These are phyloP conservation scores for Petrocephalus schoutedeni DNA, from an alignment of 2,797 vertebrate genomes.

Conservation along the genomic window DNA sequence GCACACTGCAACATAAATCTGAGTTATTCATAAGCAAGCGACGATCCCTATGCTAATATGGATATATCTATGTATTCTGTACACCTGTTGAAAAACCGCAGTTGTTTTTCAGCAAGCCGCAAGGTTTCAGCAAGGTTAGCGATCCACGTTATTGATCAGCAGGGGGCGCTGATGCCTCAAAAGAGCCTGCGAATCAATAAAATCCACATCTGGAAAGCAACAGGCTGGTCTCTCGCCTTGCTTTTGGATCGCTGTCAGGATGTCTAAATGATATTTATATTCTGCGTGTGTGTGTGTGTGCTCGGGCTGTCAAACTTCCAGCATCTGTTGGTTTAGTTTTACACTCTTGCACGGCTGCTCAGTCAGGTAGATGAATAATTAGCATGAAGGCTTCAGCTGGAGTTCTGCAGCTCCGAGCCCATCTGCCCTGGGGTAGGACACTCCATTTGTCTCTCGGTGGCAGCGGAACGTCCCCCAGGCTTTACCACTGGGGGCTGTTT, in stretches of 20 bases:
- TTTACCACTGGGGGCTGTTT: background rate
- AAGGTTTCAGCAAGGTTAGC: background rate
- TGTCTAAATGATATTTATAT: background rate
- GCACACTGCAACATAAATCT: background rate
- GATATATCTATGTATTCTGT: background rate
- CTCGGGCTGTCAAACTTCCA: background rate
- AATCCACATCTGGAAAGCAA: background rate
- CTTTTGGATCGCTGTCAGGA: background rate
- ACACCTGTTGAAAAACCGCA: background rate
- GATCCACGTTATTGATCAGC: background rate
- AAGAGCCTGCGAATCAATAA: background rate
- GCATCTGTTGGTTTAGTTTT: background rate
- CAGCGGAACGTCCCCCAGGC: background rate
- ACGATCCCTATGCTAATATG: background rate
- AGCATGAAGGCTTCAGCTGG: background rate
- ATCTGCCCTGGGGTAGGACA: background rate
- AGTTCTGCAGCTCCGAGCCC: background rate
- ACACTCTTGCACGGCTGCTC: background rate
- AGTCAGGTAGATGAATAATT: background rate
- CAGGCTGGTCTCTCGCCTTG: background rate
- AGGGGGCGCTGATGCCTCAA: background rate
- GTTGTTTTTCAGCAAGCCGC: background rate
- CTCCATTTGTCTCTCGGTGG: background rate
- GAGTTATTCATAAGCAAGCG: background rate
- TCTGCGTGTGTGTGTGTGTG: background rate